Evolutionary conservation across 2,113 vertebrate genomes (phyloP).

Genomic region (Leptocoma aspasia): DNA sequence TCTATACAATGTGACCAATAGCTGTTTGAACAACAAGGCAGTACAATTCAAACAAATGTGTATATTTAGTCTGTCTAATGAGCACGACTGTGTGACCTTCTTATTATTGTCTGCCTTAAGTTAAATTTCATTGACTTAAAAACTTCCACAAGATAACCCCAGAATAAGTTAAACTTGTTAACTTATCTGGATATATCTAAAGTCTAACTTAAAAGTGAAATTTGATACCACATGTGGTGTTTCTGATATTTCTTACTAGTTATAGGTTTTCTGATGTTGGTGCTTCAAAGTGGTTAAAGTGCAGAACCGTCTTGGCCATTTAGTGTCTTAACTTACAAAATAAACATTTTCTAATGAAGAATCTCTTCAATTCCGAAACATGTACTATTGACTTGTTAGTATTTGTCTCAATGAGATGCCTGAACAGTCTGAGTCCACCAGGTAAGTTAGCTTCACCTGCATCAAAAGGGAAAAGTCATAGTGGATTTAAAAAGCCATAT

Average conservation of each 20-base stretch:
- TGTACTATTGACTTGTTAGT: not conserved
- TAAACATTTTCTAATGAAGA: not conserved
- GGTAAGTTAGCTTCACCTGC: not conserved
- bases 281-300: not conserved
- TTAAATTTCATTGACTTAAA: not conserved
- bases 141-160: not conserved
- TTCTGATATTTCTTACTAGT: not conserved
- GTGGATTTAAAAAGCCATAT: not conserved
- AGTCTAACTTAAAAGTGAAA: not conserved
- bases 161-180: not conserved
- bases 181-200: not conserved
- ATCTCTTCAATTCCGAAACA: not conserved
- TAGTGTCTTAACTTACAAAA: not conserved
- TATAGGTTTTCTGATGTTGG: not conserved
- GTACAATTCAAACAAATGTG: not conserved
- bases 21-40: not conserved
- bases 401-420: not conserved
- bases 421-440: not conserved
- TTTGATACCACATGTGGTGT: accelerated
- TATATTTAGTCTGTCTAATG: not conserved
- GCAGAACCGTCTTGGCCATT: not conserved
- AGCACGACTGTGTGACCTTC: not conserved
- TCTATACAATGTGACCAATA: not conserved
- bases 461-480: not conserved
- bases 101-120: not conserved